phyloP scores from a whole-genome alignment of 2,888 invertebrate species.

The Apamea monoglypha region DNA sequence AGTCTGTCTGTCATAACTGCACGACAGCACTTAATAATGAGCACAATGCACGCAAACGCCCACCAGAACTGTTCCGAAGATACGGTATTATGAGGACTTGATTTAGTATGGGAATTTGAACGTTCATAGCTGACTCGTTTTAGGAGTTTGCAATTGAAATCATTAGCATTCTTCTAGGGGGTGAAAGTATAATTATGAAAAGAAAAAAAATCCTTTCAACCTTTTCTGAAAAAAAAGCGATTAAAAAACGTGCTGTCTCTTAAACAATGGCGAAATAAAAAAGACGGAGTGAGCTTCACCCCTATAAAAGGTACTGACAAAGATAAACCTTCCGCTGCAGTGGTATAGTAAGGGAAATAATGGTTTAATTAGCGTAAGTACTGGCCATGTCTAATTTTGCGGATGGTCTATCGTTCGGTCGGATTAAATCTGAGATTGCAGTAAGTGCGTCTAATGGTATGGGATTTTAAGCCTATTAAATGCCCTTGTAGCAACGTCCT shows the following conservation, averaged over 20 bases:
- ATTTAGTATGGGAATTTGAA: slow-evolving; percentile 22
- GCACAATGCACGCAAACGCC: slow-evolving; percentile 45
- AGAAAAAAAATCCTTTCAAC: too few species aligned
- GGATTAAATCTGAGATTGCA: slow-evolving; percentile 4
- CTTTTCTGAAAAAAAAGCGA: too few species aligned
- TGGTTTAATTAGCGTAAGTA: background rate
- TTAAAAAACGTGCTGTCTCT: background rate
- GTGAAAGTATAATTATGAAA: background rate
- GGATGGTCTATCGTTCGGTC: background rate
- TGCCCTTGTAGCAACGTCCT: slow-evolving; percentile 15
- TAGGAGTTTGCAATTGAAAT: background rate
- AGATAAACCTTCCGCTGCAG: background rate
- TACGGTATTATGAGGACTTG: slow-evolving; percentile 3
- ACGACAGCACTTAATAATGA: slow-evolving; percentile 37
- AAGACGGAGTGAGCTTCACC: background rate
- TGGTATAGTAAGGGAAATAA: background rate
- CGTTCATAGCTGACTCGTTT: too few species aligned
- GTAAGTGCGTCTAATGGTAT: background rate
- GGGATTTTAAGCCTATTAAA: slow-evolving; percentile 3
- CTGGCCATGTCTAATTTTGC: background rate
- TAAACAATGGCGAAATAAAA: background rate
- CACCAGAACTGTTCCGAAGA: slow-evolving; percentile 24
- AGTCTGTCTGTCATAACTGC: slow-evolving; percentile 38
- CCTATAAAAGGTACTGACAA: background rate
- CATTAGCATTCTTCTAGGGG: background rate